Evolutionary conservation across 2,888 invertebrate species (phyloP), one percentile per base, ranked within the genome.

Genomic region (Tinea trinotella): DNA sequence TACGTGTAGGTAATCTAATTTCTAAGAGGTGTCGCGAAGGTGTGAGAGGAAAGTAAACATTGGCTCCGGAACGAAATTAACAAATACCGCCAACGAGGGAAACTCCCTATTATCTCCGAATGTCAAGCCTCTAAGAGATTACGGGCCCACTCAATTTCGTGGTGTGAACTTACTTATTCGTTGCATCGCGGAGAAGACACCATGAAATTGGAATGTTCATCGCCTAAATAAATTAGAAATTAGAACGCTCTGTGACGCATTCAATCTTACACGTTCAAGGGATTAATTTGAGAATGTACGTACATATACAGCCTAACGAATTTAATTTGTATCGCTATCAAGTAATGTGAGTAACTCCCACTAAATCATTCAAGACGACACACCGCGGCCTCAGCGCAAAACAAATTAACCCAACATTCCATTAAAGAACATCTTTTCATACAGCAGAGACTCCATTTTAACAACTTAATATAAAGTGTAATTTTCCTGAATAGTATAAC

Each of bases 1-100:
- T 73, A 71, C 70, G 63, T 68, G 68, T 71, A 75, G 76, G 68
- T 71, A 76, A 77, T 76, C 71, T 74, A 76, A 76, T 74, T 74
- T 63, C 64, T 62, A 56, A 61, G 59, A 57, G 19, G 36, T 36
- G 53, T 36, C 53, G 53, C 40, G 24, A 3, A 50, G 22, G 55
- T 57, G 56, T 57, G 68, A 69, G 73, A 67, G 69, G 67, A 68
- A 64, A 61, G 72, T 65, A 74, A 75, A 78, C 70, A 75, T 20
- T 53, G 36, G 53, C 22, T 40, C 36, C 62, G 63, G 61, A 64
- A 64, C 60, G 65, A 70, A 76, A 80, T 79, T 79, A 80, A 76
- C 71, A 68, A 74, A 74, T 64, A 66, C 56, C 55, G 35, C 55
- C 50, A 50, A 50, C 50, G 50, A 50, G 24, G 48, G 50, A 24